A percentile compares a stretch with the other conserved stretches of the same genome.
These are phyloP conservation scores for Ethmia dodecea DNA, from an alignment of 2,888 invertebrate species.

Conservation along the genomic window DNA sequence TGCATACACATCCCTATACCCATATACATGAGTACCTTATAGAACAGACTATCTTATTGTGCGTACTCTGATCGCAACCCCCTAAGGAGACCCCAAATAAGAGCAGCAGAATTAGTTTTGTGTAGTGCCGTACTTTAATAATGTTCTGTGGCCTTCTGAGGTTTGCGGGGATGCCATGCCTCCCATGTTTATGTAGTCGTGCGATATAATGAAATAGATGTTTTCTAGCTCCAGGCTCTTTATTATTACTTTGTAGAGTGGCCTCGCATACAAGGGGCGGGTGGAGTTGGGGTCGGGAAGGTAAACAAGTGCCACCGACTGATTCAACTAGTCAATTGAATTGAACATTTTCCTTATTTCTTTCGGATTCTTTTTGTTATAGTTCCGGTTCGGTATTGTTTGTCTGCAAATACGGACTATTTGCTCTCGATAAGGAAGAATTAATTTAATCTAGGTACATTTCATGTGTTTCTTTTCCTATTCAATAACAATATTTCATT, in stretches of 20 bases:
- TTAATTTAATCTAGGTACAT: neutral
- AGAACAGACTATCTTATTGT: conserved; percentile 35
- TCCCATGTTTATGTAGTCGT: conserved; percentile 59
- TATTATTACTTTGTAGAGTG: conserved; percentile 71
- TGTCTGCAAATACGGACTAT: conserved; percentile 17
- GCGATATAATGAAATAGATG: conserved; percentile 66
- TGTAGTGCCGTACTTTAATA: conserved; percentile 67
- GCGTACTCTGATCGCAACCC: conserved; percentile 39
- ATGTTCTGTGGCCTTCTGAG: conserved; percentile 64
- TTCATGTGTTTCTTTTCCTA: neutral
- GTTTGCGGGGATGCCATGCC: conserved; percentile 53
- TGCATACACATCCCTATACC: conserved; percentile 27
- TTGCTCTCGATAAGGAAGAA: conserved; percentile 4
- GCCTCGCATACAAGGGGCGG: conserved; percentile 48
- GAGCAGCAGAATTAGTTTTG: conserved; percentile 65
- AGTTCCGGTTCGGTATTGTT: conserved; percentile 22
- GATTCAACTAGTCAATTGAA: conserved; percentile 58
- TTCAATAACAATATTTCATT: too few relatives aligned
- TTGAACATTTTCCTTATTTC: conserved; percentile 49
- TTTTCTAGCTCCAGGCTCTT: conserved; percentile 76
- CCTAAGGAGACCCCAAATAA: conserved; percentile 53
- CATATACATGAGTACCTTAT: neutral
- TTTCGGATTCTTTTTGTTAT: conserved; percentile 34
- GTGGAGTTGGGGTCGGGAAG: conserved; percentile 50
- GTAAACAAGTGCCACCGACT: conserved; percentile 66